Evolutionary conservation across 2,113 vertebrate genomes (phyloP).

Genomic region (Gobiocypris rarus): DNA sequence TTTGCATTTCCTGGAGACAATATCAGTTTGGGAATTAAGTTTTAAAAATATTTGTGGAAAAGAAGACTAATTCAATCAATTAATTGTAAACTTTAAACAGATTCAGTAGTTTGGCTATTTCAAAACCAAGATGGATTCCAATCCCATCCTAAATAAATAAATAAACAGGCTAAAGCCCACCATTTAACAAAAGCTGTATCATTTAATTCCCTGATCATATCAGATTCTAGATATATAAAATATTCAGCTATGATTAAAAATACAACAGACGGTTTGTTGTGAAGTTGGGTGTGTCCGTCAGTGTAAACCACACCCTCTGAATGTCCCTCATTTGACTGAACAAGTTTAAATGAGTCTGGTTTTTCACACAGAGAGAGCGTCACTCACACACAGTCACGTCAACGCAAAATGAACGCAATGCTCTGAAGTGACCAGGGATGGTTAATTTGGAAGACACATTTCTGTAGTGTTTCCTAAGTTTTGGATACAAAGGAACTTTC

Average conservation of each 20-base stretch:
- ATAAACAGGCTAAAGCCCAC: background rate
- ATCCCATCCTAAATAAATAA: background rate
- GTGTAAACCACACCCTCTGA: slow-evolving; percentile 21
- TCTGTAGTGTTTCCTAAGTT: background rate
- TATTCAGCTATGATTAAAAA: background rate
- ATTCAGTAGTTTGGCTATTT: background rate
- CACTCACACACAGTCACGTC: background rate
- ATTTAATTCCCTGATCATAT: too few species aligned
- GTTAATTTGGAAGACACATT: background rate
- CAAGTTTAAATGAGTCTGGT: background rate
- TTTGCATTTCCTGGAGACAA: background rate
- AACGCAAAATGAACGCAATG: background rate
- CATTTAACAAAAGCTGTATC: background rate
- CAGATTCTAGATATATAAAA: background rate
- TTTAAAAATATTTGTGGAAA: background rate
- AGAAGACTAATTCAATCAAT: background rate
- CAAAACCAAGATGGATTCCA: background rate
- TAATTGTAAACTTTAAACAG: background rate
- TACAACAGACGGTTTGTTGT: background rate
- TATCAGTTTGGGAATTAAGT: background rate
- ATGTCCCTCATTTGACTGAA: slow-evolving; percentile 30
- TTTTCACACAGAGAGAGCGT: background rate
- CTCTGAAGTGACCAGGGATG: background rate
- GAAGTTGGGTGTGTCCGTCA: slow-evolving; percentile 4
- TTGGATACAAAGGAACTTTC: slow-evolving; percentile 11